phyloP scores from a whole-genome alignment of 2,888 invertebrate species.

The Coremacera marginata region DNA sequence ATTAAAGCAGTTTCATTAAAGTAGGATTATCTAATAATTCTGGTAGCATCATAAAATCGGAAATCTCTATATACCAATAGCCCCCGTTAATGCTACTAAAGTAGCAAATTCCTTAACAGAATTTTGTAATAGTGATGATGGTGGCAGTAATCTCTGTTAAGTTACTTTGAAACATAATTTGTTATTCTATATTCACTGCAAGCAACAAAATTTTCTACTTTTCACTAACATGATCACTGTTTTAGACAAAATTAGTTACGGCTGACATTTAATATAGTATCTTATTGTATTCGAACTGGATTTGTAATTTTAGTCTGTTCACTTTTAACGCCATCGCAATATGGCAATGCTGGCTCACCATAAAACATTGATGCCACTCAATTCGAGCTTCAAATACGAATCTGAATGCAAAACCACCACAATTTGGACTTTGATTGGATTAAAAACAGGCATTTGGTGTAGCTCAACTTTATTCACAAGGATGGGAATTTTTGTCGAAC shows the following conservation, averaged over 20 bases:
- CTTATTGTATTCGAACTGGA: constrained; percentile 28
- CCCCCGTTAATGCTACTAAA: no score
- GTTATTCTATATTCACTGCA: no score
- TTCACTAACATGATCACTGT: neutral
- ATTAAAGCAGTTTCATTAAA: no score
- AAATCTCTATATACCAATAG: no score
- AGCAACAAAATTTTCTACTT: neutral
- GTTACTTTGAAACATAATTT: no score
- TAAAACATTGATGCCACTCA: constrained; percentile 44
- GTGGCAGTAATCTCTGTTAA: no score
- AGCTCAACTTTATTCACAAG: constrained; percentile 28
- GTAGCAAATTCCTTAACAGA: no score
- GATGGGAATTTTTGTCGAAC: neutral
- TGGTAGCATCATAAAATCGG: no score
- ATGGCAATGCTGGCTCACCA: constrained; percentile 19
- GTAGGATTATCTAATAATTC: no score
- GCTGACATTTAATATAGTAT: constrained; percentile 13
- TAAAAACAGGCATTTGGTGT: constrained; percentile 62
- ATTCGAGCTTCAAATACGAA: constrained; percentile 33
- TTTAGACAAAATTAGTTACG: constrained; percentile 23
- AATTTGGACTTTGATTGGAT: constrained; percentile 63
- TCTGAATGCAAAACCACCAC: constrained; percentile 53
- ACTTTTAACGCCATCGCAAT: neutral
- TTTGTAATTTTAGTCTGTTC: constrained; percentile 11
- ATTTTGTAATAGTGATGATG: no score